Percentiles rank a stretch among this genome's conserved stretches.
These are phyloP conservation scores for Cnemophilus loriae DNA, from an alignment of 2,113 vertebrate species.

Conservation along the genomic window DNA sequence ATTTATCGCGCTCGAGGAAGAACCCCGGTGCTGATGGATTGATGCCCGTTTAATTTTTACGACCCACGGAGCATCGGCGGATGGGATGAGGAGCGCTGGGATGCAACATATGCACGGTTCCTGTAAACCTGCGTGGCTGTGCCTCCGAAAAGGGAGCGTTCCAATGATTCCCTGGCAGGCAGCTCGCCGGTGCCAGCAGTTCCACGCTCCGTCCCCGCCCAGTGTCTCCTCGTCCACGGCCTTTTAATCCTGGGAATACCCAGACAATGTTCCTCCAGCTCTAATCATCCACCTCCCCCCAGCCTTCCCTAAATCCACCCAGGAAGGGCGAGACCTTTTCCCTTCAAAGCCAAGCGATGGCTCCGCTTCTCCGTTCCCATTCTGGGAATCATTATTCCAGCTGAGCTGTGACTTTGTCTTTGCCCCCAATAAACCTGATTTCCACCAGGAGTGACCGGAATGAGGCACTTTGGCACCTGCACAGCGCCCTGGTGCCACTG, in stretches of 20 bases:
- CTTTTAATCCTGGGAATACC: not conserved
- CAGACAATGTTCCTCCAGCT: not conserved
- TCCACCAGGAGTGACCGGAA: not conserved
- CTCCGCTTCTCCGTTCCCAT: not conserved
- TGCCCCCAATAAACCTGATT: not conserved
- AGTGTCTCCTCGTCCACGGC: rapidly evolving
- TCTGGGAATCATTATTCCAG: not conserved
- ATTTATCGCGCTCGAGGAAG: not conserved
- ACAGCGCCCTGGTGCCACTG: rapidly evolving
- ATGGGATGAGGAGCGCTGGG: not conserved
- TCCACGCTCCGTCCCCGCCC: rapidly evolving
- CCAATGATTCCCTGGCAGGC: constrained; percentile 7
- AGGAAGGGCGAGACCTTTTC: rapidly evolving
- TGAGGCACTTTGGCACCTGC: not conserved
- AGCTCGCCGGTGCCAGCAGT: not conserved
- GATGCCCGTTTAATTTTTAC: constrained; percentile 35
- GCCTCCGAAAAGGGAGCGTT: not conserved
- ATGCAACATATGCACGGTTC: constrained; percentile 22
- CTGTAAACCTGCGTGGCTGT: not conserved
- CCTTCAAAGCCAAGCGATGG: rapidly evolving
- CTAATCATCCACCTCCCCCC: not conserved
- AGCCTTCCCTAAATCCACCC: not conserved
- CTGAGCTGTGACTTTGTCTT: not conserved
- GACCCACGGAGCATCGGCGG: not conserved
- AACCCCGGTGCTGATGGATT: constrained; percentile 50